Conservation (phyloP, 1,140 invertebrate genomes). For the Battus philenor region DNA sequence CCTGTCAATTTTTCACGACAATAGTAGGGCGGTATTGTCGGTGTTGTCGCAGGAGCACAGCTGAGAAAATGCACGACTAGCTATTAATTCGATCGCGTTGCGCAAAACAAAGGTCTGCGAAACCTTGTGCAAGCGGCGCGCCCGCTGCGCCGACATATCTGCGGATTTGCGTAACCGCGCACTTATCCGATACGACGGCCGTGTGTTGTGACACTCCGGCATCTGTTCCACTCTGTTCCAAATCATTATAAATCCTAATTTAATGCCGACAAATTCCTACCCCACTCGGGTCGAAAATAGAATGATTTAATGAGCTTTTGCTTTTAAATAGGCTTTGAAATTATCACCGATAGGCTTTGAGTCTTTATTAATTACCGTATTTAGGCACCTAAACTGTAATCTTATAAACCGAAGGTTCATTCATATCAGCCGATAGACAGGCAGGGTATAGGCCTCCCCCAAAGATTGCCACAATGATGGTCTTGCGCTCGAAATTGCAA, state of each 20-base stretch:
- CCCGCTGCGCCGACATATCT: conserved; percentile 69
- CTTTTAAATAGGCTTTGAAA: conserved; percentile 6
- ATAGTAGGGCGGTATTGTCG: no score
- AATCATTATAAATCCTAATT: conserved; percentile 12
- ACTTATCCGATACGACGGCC: conserved; percentile 68
- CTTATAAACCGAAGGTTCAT: no score
- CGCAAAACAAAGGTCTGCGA: conserved; percentile 75
- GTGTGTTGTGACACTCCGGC: conserved; percentile 66
- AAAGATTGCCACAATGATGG: no score
- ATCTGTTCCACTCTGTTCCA: conserved; percentile 21
- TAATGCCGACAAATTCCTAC: neutral
- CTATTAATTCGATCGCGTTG: conserved; percentile 72
- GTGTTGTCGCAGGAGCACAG: conserved; percentile 41
- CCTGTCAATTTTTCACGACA: no score
- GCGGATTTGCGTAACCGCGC: conserved; percentile 73
- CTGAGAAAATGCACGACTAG: conserved; percentile 65
- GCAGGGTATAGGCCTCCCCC: no score
- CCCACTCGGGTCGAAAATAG: neutral
- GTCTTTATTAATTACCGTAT: conserved; percentile 4
- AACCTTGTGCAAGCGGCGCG: conserved; percentile 73
- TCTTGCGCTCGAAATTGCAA: no score
- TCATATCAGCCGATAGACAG: no score
- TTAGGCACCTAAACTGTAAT: no score
- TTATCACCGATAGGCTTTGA: neutral
- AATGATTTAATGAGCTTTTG: neutral